These are phyloP conservation scores for Acanthacorydalis orientalis DNA, from an alignment of 2,888 invertebrate species.

Conservation along the genomic window DNA sequence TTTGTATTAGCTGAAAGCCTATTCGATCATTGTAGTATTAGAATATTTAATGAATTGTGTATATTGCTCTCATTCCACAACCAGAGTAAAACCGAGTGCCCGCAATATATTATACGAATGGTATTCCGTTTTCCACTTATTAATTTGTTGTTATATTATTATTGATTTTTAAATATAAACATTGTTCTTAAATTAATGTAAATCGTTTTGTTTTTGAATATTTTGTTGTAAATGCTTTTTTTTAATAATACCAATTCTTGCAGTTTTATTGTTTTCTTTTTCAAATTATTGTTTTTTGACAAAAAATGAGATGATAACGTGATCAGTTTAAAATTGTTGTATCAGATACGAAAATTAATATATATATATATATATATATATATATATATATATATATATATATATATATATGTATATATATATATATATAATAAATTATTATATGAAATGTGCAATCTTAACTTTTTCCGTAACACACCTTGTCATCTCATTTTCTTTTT, in stretches of 20 bases:
- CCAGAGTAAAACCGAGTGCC: constrained; percentile 4
- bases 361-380: too few relatives aligned
- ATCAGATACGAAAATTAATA: too few relatives aligned
- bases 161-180: constrained; percentile 43
- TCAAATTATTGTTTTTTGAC: constrained; percentile 7
- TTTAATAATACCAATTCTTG: constrained; percentile 56
- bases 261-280: constrained; percentile 32
- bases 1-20: background rate
- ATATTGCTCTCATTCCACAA: background rate
- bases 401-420: too few relatives aligned
- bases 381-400: too few relatives aligned
- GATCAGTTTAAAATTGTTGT: too few relatives aligned
- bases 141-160: constrained; percentile 47
- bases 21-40: background rate
- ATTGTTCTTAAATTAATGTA: constrained; percentile 61
- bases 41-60: background rate
- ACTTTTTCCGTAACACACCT: too few relatives aligned
- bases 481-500: too few relatives aligned
- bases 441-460: too few relatives aligned
- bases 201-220: constrained; percentile 61
- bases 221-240: constrained; percentile 59
- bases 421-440: too few relatives aligned
- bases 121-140: constrained; percentile 28
- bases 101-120: constrained; percentile 6
- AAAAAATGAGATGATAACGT: too few relatives aligned